Evolutionary conservation across 2,113 vertebrate species (phyloP).

Genomic region (Peucedramus taeniatus): DNA sequence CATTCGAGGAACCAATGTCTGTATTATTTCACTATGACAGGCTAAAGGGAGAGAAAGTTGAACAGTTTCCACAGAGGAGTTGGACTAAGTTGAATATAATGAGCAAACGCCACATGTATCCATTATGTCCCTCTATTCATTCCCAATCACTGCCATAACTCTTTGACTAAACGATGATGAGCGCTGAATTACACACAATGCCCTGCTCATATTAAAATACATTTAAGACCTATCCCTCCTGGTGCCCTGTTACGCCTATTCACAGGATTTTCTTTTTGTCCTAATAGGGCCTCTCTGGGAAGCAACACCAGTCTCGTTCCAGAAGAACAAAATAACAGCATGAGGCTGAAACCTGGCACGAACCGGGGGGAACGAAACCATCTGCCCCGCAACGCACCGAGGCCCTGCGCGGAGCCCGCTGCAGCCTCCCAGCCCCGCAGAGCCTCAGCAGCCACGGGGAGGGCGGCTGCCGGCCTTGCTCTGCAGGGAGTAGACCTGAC

Average conservation of each 20-base stretch:
- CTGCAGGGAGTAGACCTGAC: background rate
- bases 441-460: background rate
- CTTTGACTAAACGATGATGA: conserved; percentile 85
- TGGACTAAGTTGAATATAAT: conserved; percentile 92
- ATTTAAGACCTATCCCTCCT: conserved; percentile 84
- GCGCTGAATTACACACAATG: conserved; percentile 87
- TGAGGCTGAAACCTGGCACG: conserved; percentile 79
- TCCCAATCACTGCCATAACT: conserved; percentile 82
- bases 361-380: conserved; percentile 82
- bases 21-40: conserved; percentile 87
- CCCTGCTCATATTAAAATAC: conserved; percentile 85
- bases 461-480: background rate
- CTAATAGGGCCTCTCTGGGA: conserved; percentile 77
- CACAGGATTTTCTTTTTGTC: conserved; percentile 88
- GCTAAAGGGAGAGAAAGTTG: conserved; percentile 84
- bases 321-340: conserved; percentile 86
- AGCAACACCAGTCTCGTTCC: conserved; percentile 83
- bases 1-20: conserved; percentile 76
- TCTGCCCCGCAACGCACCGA: conserved; percentile 78
- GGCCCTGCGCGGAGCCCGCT: background rate
- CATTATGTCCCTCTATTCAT: conserved; percentile 75
- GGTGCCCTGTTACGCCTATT: conserved; percentile 87
- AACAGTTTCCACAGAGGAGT: conserved; percentile 82
- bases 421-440: background rate
- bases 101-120: conserved; percentile 90